Evolutionary conservation across 2,888 invertebrate genomes (phyloP).

Genomic region (Neoaliturus tenellus): DNA sequence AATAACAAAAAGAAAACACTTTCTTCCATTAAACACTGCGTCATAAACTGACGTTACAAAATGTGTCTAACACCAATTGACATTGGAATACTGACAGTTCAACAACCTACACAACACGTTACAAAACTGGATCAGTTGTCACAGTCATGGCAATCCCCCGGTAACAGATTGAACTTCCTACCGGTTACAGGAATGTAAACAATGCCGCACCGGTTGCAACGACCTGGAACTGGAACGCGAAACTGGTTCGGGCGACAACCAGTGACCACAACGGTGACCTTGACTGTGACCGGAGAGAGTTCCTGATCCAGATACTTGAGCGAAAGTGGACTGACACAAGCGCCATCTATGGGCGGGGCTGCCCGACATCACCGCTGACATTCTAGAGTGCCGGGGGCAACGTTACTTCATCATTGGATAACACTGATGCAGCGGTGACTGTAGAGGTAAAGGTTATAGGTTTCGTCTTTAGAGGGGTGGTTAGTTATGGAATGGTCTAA

Average conservation of each 20-base stretch:
- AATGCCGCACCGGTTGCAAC: conserved; percentile 9
- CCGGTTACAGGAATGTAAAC: not conserved
- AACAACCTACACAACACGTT: too few relatives aligned
- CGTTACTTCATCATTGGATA: conserved; percentile 4
- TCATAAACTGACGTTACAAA: too few relatives aligned
- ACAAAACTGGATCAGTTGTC: too few relatives aligned
- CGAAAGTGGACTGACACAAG: not conserved
- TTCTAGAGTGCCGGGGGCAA: not conserved
- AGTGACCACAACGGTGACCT: not conserved
- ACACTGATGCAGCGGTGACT: too few relatives aligned
- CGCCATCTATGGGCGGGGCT: not conserved
- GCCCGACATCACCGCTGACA: not conserved
- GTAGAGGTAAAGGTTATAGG: too few relatives aligned
- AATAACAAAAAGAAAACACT: too few relatives aligned
- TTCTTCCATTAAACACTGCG: too few relatives aligned
- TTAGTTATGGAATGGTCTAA: too few relatives aligned
- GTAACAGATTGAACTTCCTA: not conserved
- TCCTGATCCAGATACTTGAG: not conserved
- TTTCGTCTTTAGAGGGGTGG: too few relatives aligned
- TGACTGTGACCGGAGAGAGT: not conserved
- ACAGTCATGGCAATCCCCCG: too few relatives aligned
- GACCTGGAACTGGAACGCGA: not conserved
- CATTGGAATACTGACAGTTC: too few relatives aligned
- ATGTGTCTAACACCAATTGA: too few relatives aligned
- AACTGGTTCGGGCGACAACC: conserved; percentile 28